A percentile compares a stretch with the other conserved stretches of the same genome.
Conservation (phyloP, 2,888 invertebrate species). For the Resseliella maxima region DNA sequence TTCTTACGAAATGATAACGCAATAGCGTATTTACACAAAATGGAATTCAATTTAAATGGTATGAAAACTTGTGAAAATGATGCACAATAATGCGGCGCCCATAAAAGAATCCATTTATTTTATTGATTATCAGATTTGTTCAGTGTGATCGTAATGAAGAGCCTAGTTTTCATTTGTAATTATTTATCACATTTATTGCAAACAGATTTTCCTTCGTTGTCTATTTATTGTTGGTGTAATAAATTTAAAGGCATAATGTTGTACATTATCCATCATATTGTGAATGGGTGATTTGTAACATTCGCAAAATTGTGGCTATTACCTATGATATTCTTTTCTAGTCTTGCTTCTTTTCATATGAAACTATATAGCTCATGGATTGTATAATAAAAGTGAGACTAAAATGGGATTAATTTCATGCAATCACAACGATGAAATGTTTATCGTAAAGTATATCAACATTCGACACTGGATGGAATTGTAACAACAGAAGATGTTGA, state of each 20-base stretch:
- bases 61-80: not conserved
- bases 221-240: not conserved
- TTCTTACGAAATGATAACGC: not conserved
- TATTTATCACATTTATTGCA: not conserved
- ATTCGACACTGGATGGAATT: not conserved
- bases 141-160: conserved; percentile 11
- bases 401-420: conserved; percentile 47
- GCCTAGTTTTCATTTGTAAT: not conserved
- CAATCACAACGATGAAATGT: conserved; percentile 45
- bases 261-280: conserved; percentile 1
- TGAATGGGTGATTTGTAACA: not conserved
- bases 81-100: not conserved
- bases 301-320: not conserved
- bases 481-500: not conserved
- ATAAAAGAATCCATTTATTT: conserved; percentile 36
- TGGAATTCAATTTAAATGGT: not conserved
- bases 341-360: not conserved
- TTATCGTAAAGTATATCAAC: conserved; percentile 39
- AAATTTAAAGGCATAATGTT: conserved; percentile 27
- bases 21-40: not conserved
- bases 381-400: not conserved
- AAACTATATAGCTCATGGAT: not conserved
- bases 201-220: not conserved
- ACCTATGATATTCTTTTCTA: not conserved
- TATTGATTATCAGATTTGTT: not conserved